Evolutionary conservation across 1,140 invertebrate genomes (phyloP).

Genomic region (Papilio dardanus): DNA sequence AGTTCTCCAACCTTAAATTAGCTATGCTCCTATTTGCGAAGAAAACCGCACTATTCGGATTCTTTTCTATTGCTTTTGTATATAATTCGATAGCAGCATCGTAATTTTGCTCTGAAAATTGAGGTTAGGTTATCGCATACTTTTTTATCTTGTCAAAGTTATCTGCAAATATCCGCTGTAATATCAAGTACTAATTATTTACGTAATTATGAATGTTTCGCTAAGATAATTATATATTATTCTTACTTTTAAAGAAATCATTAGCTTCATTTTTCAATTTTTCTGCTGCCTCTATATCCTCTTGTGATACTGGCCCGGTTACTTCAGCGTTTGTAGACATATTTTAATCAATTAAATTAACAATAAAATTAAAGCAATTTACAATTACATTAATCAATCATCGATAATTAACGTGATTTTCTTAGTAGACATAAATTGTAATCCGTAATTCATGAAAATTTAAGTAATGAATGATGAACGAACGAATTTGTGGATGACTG

Average conservation of each 20-base stretch:
- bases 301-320: conserved; percentile 64
- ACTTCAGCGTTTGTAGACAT: conserved; percentile 72
- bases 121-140: conserved; percentile 64
- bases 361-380: conserved; percentile 53
- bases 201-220: conserved; percentile 20
- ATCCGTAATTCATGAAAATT: conserved; percentile 68
- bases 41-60: conserved; percentile 92
- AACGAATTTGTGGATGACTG: conserved; percentile 59
- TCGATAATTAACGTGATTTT: conserved; percentile 64
- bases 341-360: conserved; percentile 45
- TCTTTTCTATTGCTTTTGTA: conserved; percentile 94
- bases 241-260: conserved; percentile 79
- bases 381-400: conserved; percentile 55
- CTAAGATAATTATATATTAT: conserved; percentile 41
- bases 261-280: conserved; percentile 78
- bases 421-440: conserved; percentile 58
- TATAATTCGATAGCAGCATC: conserved; percentile 95
- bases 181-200: neutral
- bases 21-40: conserved; percentile 98
- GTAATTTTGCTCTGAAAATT: conserved; percentile 93
- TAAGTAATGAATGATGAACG: conserved; percentile 62
- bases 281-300: conserved; percentile 72
- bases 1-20: conserved; percentile 95
- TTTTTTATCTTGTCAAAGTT: conserved; percentile 46
- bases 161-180: conserved; percentile 29